Base-by-base conservation (phyloP, 2,113 vertebrate genomes). In the Mystacornis crossleyi region DNA sequence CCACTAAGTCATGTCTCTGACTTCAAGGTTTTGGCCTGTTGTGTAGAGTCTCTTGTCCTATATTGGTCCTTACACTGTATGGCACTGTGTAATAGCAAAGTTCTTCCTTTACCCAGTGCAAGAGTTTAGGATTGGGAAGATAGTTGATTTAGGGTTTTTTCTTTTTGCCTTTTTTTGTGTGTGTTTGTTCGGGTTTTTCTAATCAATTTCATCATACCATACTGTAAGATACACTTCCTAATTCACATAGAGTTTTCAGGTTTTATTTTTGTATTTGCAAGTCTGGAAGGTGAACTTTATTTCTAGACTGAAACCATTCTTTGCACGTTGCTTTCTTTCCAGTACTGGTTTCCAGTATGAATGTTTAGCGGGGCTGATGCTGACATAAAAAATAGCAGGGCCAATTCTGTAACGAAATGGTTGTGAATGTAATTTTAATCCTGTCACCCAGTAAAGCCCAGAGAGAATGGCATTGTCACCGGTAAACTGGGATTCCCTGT, bases 21-120 rank as follows among this genome's bases (percentile, higher is more conserved):
- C 66, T 82, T 65, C 4, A 55, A 3, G 51, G 13, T 36, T 81
- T 74, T 50, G 74, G 74, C 81, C 81, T 86, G 42, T 43, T 75
- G 19, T 66, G 21, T 78, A 23, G 29, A 8, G 14, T 25, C 11
- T 50, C 47, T 47, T 38, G 54, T 61, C 18, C 16, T 70, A 4
- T 29, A 1, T 64, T 50, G 43, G 25, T 64, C 57, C 31, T 71
- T 84, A 7, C 0, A 0, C 8, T 69, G n/a, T 54, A 0, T 5
- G 3, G 14, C 23, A 26, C n/a, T 43, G 4, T n/a, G 18, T 31
- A 55, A 43, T 48, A 48, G 26, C 18, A 47, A 64, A 17, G 14
- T 67, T 60, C 29, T 93, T 70, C 28, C 9, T 81, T 78, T 36
- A 16, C 33, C 19, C 6, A 8, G 12, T 74, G n/a, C 40, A 28